phyloP scores from a whole-genome alignment of 2,888 invertebrate genomes.

The Pheosia tremula region DNA sequence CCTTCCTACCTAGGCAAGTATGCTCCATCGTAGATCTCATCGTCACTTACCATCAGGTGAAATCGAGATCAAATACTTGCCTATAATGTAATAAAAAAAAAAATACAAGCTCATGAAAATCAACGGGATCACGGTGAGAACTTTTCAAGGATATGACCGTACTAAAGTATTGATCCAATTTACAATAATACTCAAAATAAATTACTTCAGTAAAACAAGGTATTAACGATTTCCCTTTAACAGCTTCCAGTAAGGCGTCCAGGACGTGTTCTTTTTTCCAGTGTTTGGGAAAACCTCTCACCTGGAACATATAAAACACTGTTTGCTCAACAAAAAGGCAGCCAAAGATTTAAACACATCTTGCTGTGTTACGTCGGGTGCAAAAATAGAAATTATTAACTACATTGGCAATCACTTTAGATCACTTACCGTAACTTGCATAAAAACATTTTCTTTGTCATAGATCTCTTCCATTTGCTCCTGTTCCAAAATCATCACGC shows the following conservation, averaged over 20 bases:
- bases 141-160: too few relatives aligned
- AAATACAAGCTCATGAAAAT: too few relatives aligned
- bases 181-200: not conserved
- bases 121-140: too few relatives aligned
- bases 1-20: too few relatives aligned
- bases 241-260: constrained; percentile 60
- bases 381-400: too few relatives aligned
- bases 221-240: constrained; percentile 60
- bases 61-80: too few relatives aligned
- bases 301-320: constrained; percentile 37
- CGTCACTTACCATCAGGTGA: too few relatives aligned
- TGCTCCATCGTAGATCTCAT: too few relatives aligned
- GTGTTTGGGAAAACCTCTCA: constrained; percentile 59
- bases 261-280: constrained; percentile 70
- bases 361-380: too few relatives aligned
- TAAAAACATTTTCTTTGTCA: constrained; percentile 49
- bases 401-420: not conserved
- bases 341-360: too few relatives aligned
- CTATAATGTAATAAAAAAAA: too few relatives aligned
- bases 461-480: constrained; percentile 69
- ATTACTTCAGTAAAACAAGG: constrained; percentile 72
- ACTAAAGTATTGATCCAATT: too few relatives aligned
- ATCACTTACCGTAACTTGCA: constrained; percentile 56
- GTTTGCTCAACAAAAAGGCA: not conserved
- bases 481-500: constrained; percentile 65